A percentile compares a stretch with the other conserved stretches of the same genome.
These are phyloP conservation scores for Meandrina meandrites DNA, from an alignment of 92 coral and sea anemone species.

Conservation along the genomic window DNA sequence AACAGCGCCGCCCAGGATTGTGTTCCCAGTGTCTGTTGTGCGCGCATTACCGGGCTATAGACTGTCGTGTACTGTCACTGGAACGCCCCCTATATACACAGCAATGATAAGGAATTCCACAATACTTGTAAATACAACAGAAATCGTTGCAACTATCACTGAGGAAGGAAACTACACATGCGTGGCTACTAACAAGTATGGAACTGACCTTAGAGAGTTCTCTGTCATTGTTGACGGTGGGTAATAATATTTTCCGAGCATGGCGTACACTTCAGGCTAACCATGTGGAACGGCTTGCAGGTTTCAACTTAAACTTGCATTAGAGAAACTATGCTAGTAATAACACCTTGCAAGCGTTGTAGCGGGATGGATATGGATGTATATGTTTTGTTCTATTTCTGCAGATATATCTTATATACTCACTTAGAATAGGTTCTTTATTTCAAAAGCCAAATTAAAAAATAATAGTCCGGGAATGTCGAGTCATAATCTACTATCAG, in stretches of 20 bases:
- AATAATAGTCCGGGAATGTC: no score
- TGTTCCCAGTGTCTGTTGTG: not conserved
- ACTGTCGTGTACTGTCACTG: not conserved
- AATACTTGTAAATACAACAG: not conserved
- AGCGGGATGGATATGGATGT: no score
- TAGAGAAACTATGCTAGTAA: no score
- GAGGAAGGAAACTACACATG: not conserved
- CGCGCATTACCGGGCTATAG: not conserved
- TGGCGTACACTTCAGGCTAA: no score
- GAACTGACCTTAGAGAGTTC: not conserved
- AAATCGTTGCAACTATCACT: not conserved
- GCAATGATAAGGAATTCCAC: not conserved
- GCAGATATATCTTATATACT: no score
- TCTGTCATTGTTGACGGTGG: not conserved
- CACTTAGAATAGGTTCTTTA: no score
- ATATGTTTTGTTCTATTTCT: no score
- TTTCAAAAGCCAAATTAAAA: no score
- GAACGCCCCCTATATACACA: not conserved
- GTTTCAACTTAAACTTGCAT: no score
- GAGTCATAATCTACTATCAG: no score
- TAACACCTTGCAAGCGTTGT: no score
- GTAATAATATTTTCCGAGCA: not conserved
- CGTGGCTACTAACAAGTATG: constrained; percentile 12
- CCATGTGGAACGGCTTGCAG: no score
- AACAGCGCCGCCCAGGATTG: not conserved